Conservation (phyloP, 2,113 vertebrate genomes). For the Scomber japonicus region DNA sequence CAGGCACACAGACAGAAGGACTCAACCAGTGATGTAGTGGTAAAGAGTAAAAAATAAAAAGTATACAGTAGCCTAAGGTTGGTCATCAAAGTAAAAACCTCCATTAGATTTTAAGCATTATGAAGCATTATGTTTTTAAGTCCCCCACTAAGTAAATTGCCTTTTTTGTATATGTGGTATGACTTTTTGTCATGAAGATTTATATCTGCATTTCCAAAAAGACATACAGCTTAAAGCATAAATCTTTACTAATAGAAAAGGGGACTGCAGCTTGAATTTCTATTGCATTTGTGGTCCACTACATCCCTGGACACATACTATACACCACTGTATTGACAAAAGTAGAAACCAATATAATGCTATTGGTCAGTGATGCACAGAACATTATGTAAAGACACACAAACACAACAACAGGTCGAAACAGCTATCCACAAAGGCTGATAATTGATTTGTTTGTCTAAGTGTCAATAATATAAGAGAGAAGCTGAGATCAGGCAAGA, state of each 20-base stretch:
- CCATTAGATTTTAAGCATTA: too few relatives aligned
- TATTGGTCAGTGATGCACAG: background rate
- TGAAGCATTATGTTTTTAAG: too few relatives aligned
- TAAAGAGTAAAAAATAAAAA: background rate
- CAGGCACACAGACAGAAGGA: background rate
- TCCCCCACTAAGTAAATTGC: too few relatives aligned
- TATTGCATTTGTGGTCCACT: background rate
- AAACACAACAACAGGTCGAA: conserved; percentile 8
- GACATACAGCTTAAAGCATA: background rate
- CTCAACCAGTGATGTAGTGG: conserved; percentile 37
- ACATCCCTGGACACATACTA: conserved; percentile 33
- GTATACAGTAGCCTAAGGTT: background rate
- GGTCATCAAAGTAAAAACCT: too few relatives aligned
- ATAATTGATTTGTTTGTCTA: conserved; percentile 52
- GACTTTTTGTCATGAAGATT: background rate
- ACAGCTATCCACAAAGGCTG: conserved; percentile 59
- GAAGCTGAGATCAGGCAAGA: conserved; percentile 18
- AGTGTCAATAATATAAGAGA: conserved; percentile 37
- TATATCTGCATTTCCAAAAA: background rate
- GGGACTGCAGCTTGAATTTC: background rate
- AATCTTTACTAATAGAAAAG: background rate
- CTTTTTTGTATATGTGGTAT: background rate
- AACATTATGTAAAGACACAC: conserved; percentile 11
- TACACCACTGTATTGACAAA: background rate
- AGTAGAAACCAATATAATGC: background rate